A percentile compares a stretch with the other conserved stretches of the same genome.
Evolutionary conservation across 2,113 vertebrate genomes (phyloP).

Genomic region (Delphinus delphis): DNA sequence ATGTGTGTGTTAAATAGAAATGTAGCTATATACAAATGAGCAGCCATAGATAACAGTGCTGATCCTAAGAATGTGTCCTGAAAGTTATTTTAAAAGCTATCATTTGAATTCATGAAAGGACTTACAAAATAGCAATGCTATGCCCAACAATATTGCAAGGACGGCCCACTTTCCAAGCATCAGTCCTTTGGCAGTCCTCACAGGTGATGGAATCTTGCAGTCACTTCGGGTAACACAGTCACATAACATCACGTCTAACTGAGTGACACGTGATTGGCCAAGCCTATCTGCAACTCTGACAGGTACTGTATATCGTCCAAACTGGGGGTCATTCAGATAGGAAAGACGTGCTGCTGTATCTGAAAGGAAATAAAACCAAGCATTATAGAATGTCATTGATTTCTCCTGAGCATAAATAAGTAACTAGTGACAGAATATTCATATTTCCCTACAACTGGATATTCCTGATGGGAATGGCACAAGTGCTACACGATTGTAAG

Average conservation of each 20-base stretch:
- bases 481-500: background rate
- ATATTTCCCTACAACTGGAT: background rate
- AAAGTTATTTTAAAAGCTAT: background rate
- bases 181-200: fast-evolving
- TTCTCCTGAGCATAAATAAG: background rate
- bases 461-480: background rate
- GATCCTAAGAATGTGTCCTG: background rate
- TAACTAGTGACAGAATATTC: background rate
- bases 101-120: slow-evolving; percentile 23
- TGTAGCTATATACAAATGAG: background rate
- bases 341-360: slow-evolving; percentile 83
- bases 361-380: slow-evolving; percentile 69
- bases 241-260: slow-evolving; percentile 79
- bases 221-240: slow-evolving; percentile 82
- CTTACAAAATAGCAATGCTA: slow-evolving; percentile 90
- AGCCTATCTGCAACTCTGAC: slow-evolving; percentile 85
- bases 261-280: slow-evolving; percentile 74
- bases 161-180: slow-evolving; percentile 87
- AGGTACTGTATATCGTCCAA: slow-evolving; percentile 81
- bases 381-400: background rate
- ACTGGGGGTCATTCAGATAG: slow-evolving; percentile 72
- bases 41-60: background rate
- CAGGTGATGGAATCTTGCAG: background rate
- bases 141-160: slow-evolving; percentile 89
- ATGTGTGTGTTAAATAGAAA: background rate